Evolutionary conservation across 2,113 vertebrate genomes (phyloP).

Genomic region (Ivindomyrus marchei): DNA sequence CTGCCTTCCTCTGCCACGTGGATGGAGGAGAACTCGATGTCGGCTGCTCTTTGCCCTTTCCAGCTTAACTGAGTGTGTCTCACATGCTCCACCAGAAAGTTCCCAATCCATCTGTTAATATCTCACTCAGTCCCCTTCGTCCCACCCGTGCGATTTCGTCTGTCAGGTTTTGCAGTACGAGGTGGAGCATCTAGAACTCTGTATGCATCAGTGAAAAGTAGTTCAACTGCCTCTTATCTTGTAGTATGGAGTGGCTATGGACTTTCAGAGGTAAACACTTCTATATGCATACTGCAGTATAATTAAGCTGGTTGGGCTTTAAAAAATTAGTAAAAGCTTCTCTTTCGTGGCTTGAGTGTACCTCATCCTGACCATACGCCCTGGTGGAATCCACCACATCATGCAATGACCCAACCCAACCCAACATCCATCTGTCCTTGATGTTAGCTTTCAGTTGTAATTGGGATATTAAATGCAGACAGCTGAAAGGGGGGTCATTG

Average conservation of each 20-base stretch:
- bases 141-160: neutral
- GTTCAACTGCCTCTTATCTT: neutral
- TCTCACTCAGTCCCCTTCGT: neutral
- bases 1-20: neutral
- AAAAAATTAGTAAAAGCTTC: neutral
- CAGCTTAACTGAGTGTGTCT: neutral
- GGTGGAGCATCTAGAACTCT: neutral
- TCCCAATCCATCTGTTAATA: neutral
- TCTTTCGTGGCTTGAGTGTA: neutral
- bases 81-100: neutral
- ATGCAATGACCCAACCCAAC: neutral
- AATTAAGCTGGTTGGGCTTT: neutral
- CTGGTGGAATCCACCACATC: neutral
- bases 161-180: neutral
- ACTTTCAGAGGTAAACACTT: neutral
- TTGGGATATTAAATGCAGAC: slow-evolving; percentile 26
- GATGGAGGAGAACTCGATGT: neutral
- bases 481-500: slow-evolving; percentile 10
- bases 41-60: neutral
- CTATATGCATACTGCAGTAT: neutral
- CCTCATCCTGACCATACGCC: neutral
- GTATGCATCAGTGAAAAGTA: neutral
- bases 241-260: neutral
- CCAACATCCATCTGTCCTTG: neutral
- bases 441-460: neutral